A percentile compares a stretch with the other conserved stretches of the same genome.
These are phyloP conservation scores for Barbus barbus DNA, from an alignment of 2,113 vertebrate species.

Conservation along the genomic window DNA sequence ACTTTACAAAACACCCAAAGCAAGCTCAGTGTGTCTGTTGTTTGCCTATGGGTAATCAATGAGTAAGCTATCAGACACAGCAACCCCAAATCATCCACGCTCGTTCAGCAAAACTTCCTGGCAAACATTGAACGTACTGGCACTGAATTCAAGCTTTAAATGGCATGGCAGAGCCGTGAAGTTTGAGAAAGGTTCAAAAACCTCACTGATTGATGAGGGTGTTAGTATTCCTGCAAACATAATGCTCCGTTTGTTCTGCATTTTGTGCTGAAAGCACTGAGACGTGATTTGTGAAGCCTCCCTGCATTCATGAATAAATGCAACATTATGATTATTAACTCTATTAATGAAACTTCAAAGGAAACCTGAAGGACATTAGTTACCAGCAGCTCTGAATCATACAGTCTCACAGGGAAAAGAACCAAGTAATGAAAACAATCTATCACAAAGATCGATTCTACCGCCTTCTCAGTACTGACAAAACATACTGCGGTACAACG, in stretches of 20 bases:
- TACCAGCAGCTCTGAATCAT: conserved; percentile 43
- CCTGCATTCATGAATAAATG: conserved; percentile 44
- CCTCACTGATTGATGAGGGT: conserved; percentile 12
- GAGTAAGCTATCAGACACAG: background rate
- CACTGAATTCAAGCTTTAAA: background rate
- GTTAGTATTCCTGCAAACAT: conserved; percentile 26
- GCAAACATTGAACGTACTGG: background rate
- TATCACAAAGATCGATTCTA: conserved; percentile 55
- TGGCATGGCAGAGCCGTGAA: background rate
- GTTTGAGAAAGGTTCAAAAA: conserved; percentile 22
- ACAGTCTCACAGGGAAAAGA: conserved; percentile 46
- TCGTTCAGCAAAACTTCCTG: background rate
- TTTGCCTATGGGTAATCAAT: background rate
- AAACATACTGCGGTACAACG: conserved; percentile 46
- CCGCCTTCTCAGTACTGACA: conserved; percentile 45
- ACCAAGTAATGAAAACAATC: conserved; percentile 57
- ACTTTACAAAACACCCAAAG: background rate
- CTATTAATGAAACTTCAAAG: conserved; percentile 57
- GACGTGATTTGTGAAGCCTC: conserved; percentile 34
- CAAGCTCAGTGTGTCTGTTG: background rate
- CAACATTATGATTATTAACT: conserved; percentile 54
- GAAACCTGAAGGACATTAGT: conserved; percentile 44
- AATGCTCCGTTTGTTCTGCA: conserved; percentile 16
- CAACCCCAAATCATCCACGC: background rate
- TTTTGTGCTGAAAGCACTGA: conserved; percentile 5